Base-by-base conservation (phyloP, 2,888 invertebrate species). In the Villa cingulata region DNA sequence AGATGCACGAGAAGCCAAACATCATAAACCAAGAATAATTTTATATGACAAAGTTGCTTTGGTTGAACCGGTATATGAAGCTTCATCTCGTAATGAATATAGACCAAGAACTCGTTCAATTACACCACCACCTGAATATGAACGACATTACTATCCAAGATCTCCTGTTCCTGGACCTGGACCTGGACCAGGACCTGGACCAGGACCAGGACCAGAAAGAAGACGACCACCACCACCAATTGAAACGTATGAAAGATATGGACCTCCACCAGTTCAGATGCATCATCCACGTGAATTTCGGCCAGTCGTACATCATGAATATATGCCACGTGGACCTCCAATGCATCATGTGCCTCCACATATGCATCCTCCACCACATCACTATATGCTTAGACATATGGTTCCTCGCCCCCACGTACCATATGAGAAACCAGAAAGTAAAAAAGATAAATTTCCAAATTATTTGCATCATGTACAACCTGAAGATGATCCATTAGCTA, bases 381-480 rank as follows among this genome's bases (percentile, higher is more conserved):
- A 81, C 61, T 81, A 84, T 56, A 81, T 83, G 55, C 86, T 85
- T 2, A 73, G 85, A 16, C 84, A 85, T 54, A 79, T 83, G 64
- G 80, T 81, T 67, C 81, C 81, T 16, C 73, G 81, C 9, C 54
- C 78, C 80, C 56, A 57, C 52, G 56, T 60, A 4, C 85, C 82
- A 2, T 86, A 83, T 63, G 86, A 86, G 53, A 83, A 86, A 62
- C 73, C 78, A 41, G 88, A 88, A 62, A 88, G 84, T 59, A 92
- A 91, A 65, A 92, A 92, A 67, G 92, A 91, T 63, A 94, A 94
- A 66, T 95, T 95, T 62, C 95, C 95, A 0, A 92, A 95, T 66
- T 95, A 96, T 65, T 74, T 96, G 52, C 92, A 94, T 63, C 95
- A 95, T 68, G 83, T 95, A 10, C 83, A 87, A 50, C 95, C 95